phyloP scores from a whole-genome alignment of 2,888 invertebrate species.

The Nowickia ferox region DNA sequence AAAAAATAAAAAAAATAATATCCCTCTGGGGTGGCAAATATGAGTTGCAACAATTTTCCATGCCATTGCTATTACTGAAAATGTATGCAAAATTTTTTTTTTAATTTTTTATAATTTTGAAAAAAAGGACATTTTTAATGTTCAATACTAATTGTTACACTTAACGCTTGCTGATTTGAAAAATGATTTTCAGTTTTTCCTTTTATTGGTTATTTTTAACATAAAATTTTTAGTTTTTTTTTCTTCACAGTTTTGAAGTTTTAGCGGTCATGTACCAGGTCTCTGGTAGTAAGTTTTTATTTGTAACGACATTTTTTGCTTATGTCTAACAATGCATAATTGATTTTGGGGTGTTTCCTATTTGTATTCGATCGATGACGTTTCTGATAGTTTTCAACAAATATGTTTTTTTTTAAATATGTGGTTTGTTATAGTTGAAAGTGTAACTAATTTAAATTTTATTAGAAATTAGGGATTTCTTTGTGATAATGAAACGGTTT shows the following conservation, averaged over 20 bases:
- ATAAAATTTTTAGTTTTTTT: slow-evolving; percentile 25
- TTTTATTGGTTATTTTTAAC: slow-evolving; percentile 46
- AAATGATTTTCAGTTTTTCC: slow-evolving; percentile 54
- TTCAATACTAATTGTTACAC: slow-evolving; percentile 74
- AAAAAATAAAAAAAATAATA: not conserved
- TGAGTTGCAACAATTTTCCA: slow-evolving; percentile 70
- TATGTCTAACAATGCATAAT: slow-evolving; percentile 14
- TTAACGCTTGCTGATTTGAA: slow-evolving; percentile 75
- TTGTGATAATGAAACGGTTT: not conserved
- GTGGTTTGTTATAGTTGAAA: slow-evolving; percentile 74
- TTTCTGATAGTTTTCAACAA: slow-evolving; percentile 19
- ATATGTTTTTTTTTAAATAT: slow-evolving; percentile 30
- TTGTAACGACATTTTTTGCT: slow-evolving; percentile 65
- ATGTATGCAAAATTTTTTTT: slow-evolving; percentile 70
- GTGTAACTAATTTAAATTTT: slow-evolving; percentile 81
- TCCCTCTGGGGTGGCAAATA: slow-evolving; percentile 37
- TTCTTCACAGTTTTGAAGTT: not conserved
- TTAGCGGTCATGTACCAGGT: slow-evolving; percentile 40
- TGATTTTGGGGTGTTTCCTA: slow-evolving; percentile 64
- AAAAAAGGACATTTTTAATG: slow-evolving; percentile 51
- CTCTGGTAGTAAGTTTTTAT: slow-evolving; percentile 24
- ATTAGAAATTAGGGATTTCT: slow-evolving; percentile 69
- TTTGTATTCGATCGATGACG: slow-evolving; percentile 20
- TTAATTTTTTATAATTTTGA: slow-evolving; percentile 51
- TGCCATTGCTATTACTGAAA: slow-evolving; percentile 44